Percentiles rank a stretch among this genome's conserved stretches.
phyloP scores from a whole-genome alignment of 2,797 vertebrate genomes.

The Labroides dimidiatus region DNA sequence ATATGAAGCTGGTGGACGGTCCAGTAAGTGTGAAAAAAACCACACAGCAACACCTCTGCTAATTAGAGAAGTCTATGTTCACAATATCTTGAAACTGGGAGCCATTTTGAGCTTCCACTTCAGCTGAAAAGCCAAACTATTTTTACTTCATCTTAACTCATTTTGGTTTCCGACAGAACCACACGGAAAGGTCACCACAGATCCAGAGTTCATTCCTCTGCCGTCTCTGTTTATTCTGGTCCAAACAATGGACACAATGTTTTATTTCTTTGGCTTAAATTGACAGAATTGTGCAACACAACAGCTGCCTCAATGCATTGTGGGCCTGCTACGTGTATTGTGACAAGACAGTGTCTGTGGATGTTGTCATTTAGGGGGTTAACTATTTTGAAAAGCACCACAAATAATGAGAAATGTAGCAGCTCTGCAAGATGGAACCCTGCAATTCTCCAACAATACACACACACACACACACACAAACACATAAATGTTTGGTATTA shows the following conservation, averaged over 20 bases:
- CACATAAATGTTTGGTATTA: not conserved
- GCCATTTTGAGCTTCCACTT: constrained; percentile 27
- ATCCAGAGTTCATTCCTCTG: not conserved
- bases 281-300: constrained; percentile 1
- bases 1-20: not conserved
- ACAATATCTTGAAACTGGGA: not conserved
- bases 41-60: not conserved
- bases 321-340: not conserved
- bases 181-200: constrained; percentile 48
- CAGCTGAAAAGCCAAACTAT: constrained; percentile 31
- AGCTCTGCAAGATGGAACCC: not conserved
- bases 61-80: constrained; percentile 1
- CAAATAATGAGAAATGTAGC: not conserved
- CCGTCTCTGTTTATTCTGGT: constrained; percentile 21
- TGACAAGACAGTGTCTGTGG: not conserved
- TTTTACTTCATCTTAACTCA: constrained; percentile 30
- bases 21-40: constrained; percentile 3
- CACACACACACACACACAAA: too few relatives aligned
- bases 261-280: not conserved
- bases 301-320: not conserved
- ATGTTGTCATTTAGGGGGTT: constrained; percentile 11
- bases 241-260: constrained; percentile 1
- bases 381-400: not conserved
- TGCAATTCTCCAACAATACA: not conserved
- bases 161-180: constrained; percentile 10